These are phyloP conservation scores for Stictocephala bisonia DNA, from an alignment of 2,888 invertebrate species.

Conservation along the genomic window DNA sequence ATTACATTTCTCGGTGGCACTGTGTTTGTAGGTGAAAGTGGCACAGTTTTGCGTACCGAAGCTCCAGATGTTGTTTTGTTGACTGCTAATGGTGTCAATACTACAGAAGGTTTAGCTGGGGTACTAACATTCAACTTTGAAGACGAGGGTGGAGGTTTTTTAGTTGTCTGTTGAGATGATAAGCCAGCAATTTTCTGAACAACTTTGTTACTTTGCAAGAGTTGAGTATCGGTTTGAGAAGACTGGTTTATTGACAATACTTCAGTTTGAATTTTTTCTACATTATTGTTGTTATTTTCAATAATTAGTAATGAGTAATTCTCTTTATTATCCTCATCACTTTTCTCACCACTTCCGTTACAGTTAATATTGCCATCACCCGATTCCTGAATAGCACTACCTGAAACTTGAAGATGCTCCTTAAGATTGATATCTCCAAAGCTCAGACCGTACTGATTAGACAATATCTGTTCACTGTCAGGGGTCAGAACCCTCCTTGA, in stretches of 20 bases:
- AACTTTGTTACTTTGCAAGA: not conserved
- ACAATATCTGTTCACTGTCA: conserved; percentile 2
- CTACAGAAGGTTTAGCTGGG: not conserved
- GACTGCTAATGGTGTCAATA: not conserved
- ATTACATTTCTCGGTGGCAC: conserved; percentile 12
- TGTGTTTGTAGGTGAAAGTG: conserved; percentile 25
- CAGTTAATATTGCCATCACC: not conserved
- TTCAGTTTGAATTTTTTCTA: not conserved
- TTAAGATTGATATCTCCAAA: conserved; percentile 47
- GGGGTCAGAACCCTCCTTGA: not conserved
- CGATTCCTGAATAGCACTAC: not conserved
- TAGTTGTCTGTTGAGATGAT: not conserved
- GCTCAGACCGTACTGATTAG: conserved; percentile 29
- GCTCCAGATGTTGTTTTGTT: not conserved
- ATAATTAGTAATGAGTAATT: not conserved
- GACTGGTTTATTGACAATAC: conserved; percentile 32
- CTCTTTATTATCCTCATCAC: conserved; percentile 28
- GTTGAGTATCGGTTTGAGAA: conserved; percentile 43
- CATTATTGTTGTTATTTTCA: not conserved
- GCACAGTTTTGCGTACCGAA: conserved; percentile 1
- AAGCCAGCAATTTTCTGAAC: not conserved
- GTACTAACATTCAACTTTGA: not conserved
- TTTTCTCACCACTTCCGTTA: not conserved
- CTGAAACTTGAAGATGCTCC: conserved; percentile 28
- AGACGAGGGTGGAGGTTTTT: conserved; percentile 7